Evolutionary conservation across 2,888 invertebrate genomes (phyloP).

Genomic region (Drosophila buzzatii): DNA sequence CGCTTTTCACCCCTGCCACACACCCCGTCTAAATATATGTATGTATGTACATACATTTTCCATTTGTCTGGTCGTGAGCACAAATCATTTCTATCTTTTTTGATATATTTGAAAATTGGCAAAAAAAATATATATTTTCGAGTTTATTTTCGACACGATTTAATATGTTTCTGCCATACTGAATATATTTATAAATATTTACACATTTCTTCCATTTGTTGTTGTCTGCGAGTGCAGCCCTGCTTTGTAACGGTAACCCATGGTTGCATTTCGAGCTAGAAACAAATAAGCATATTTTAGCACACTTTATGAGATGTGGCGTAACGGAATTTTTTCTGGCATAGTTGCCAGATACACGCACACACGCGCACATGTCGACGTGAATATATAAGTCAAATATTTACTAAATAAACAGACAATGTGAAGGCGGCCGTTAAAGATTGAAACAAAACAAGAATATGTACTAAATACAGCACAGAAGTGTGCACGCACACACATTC

Average conservation of each 20-base stretch:
- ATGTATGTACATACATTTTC: slow-evolving; percentile 26
- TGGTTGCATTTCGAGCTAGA: slow-evolving; percentile 29
- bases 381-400: slow-evolving; percentile 60
- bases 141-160: slow-evolving; percentile 1
- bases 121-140: slow-evolving; percentile 11
- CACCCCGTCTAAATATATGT: background rate
- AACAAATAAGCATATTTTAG: slow-evolving; percentile 33
- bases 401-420: slow-evolving; percentile 72
- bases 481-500: slow-evolving; percentile 19
- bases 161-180: slow-evolving; percentile 9
- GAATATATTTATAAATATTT: slow-evolving; percentile 6
- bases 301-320: slow-evolving; percentile 53
- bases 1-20: background rate
- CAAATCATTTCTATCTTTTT: slow-evolving; percentile 20
- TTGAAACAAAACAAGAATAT: slow-evolving; percentile 44
- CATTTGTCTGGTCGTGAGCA: slow-evolving; percentile 36
- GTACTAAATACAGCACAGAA: slow-evolving; percentile 25
- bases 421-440: slow-evolving; percentile 45
- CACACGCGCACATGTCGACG: slow-evolving; percentile 19
- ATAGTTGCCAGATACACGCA: slow-evolving; percentile 38
- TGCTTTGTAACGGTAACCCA: slow-evolving; percentile 43
- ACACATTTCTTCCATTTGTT: slow-evolving; percentile 1
- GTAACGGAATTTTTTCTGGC: slow-evolving; percentile 57
- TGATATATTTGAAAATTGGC: slow-evolving; percentile 41
- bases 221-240: slow-evolving; percentile 16